Evolutionary conservation across 2,113 vertebrate genomes (phyloP).

Genomic region (Heterochromis multidens): DNA sequence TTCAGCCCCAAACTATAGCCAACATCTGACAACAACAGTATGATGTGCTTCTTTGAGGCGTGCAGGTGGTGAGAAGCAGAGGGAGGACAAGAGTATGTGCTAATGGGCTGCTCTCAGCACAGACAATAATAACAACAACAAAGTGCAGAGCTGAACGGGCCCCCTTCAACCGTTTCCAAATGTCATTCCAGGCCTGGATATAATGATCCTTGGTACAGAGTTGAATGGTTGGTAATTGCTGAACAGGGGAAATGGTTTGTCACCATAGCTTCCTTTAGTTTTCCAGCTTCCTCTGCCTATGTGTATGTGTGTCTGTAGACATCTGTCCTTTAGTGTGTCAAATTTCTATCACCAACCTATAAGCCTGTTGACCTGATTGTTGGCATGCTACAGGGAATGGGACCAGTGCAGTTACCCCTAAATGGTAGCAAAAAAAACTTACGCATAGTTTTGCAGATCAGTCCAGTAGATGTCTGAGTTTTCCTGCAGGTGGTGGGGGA

Average conservation of each 20-base stretch:
- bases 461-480: conserved; percentile 12
- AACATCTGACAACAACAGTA: not conserved
- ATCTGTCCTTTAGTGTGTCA: conserved; percentile 23
- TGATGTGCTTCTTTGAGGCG: not conserved
- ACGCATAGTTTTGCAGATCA: not conserved
- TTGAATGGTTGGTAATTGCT: conserved; percentile 61
- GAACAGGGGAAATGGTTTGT: conserved; percentile 67
- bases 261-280: conserved; percentile 65
- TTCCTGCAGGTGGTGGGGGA: not conserved
- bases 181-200: conserved; percentile 60
- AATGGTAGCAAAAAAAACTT: not conserved
- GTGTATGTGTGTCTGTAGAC: not conserved
- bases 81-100: not conserved
- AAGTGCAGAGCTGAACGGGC: conserved; percentile 44
- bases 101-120: conserved; percentile 40
- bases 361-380: not conserved
- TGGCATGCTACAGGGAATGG: not conserved
- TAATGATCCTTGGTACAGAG: conserved; percentile 60
- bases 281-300: conserved; percentile 31
- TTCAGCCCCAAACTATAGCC: not conserved
- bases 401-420: not conserved
- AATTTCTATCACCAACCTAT: not conserved
- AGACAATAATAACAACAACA: conserved; percentile 68
- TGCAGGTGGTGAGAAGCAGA: conserved; percentile 36
- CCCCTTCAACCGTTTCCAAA: conserved; percentile 68